Base-by-base conservation (phyloP, 1,140 invertebrate genomes). In the Diachasmimorpha longicaudata region DNA sequence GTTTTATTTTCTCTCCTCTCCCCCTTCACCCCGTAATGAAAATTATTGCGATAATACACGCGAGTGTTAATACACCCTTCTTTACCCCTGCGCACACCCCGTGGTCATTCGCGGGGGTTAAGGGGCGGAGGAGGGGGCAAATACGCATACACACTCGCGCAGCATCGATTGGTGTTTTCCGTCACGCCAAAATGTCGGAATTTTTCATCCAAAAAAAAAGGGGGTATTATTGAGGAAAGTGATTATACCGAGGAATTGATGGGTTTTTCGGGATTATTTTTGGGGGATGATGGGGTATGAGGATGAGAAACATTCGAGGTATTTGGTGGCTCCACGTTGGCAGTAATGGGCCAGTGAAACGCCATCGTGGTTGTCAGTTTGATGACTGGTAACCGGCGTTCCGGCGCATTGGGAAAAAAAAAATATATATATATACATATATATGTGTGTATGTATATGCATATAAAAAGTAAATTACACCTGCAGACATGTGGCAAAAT, bases 131-230 rank as follows among this genome's bases (percentile, higher is more conserved):
- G 11, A 9, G 13, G 39, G 39, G 39, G 9, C 39, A 55, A 55
- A 55, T 55, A 55, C 48, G 48, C 48, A 31, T 66, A 66, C 58
- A 31, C 23, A 13, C 25, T 25, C 66, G 66, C 66, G 66, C 25
- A 39, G 36, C 66, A 68, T 68, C 31, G 66, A 68, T 68, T 31
- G 66, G 58, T 31, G 21, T 39, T 37, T 68, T 14, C 36, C 31
- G 66, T 37, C 66, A 63, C 66, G 11, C 66, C 66, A 68, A 68
- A 68, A 68, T 68, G 66, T 68, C 66, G 66, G 66, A 68, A 52
- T 52, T 52, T 48, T 52, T 19, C 48, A 52, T 8, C 48, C 6
- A 52, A 16, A 46, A 52, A 52, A 52, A 16, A 48, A 14, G n/a
- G n/a, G 46, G 10, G 10, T 39, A 39, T 39, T 39, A 39, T 39